Base-by-base conservation (phyloP, 2,888 invertebrate genomes). In the Heteropelma amictum region DNA sequence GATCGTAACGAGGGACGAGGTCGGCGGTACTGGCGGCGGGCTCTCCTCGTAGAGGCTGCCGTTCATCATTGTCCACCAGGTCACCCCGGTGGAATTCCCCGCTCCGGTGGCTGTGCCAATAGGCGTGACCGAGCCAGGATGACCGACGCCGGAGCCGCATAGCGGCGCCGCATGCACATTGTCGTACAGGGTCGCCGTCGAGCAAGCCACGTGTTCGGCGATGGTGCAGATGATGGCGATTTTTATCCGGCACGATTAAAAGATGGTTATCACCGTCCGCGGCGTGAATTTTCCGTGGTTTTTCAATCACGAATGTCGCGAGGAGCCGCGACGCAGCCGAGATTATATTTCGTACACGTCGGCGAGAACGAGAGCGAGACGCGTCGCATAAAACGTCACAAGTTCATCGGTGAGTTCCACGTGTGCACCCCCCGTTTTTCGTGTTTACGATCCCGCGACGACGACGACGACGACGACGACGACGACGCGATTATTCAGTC, bases 21-120 rank as follows among this genome's bases (percentile, higher is more conserved):
- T 85, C 56, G 89, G 86, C 54, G 88, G 87, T 70, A 86, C 82
- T 70, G 92, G 92, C 81, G 91, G 92, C 79, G 91, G 91, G 86
- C 91, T 92, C 87, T 94, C 94, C 90, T 94, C 94, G 91, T 94
- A 94, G 83, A 94, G 91, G 90, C 93, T 93, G 90, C 94, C 94
- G 93, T 94, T 95, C 94, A 94, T 94, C 94, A 94, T 94, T 91
- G 93, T 93, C 88, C 94, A 94, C 94, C 94, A 94, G 92, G 94
- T 93, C 92, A 94, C 93, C 92, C 94, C 94, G 93, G 94, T 92
- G 93, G 93, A 93, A 93, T 94, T 93, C 92, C 93, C 94, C 93
- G 94, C 93, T 92, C 93, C 93, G 93, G 93, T 93, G 93, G 93
- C 93, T 94, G 94, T 82, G 83, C 86, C 89, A 88, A 89, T 89